Conservation (phyloP, 2,888 invertebrate species). For the Seira sanloemensis region DNA sequence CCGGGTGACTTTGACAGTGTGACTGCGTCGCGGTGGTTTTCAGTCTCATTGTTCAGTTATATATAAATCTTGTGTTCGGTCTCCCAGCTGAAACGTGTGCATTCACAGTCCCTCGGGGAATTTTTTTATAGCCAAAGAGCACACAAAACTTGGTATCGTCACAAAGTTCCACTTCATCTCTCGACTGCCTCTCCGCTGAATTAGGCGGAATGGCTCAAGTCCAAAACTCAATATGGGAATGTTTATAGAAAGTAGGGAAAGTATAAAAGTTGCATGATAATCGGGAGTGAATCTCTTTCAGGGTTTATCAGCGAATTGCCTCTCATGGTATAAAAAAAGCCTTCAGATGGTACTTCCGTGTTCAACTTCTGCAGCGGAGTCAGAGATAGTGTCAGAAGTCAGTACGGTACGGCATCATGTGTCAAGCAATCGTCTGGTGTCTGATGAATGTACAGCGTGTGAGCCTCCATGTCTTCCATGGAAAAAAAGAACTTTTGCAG, state of each 20-base stretch:
- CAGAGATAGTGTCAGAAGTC: background rate
- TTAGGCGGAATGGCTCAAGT: conserved; percentile 57
- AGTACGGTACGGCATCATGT: background rate
- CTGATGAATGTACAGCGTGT: background rate
- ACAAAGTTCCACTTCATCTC: background rate
- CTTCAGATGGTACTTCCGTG: background rate
- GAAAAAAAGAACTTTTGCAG: background rate
- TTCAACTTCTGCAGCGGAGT: background rate
- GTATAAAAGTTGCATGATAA: conserved; percentile 59
- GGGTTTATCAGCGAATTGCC: conserved; percentile 58
- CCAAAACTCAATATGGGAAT: conserved; percentile 19
- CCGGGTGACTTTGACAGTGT: background rate
- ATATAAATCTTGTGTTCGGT: background rate
- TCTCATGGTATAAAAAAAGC: conserved; percentile 10
- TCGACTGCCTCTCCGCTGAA: conserved; percentile 24
- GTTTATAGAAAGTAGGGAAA: conserved; percentile 27
- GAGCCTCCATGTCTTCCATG: background rate
- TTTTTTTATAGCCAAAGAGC: background rate
- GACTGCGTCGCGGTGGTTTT: background rate
- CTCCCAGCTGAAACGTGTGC: conserved; percentile 35
- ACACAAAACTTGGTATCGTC: conserved; percentile 22
- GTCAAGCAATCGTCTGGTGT: background rate
- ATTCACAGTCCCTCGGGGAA: conserved; percentile 46
- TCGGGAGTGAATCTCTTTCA: conserved; percentile 65
- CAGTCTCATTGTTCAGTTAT: background rate